Evolutionary conservation across 1,140 invertebrate species (phyloP).

Genomic region (Pollicipes pollicipes): DNA sequence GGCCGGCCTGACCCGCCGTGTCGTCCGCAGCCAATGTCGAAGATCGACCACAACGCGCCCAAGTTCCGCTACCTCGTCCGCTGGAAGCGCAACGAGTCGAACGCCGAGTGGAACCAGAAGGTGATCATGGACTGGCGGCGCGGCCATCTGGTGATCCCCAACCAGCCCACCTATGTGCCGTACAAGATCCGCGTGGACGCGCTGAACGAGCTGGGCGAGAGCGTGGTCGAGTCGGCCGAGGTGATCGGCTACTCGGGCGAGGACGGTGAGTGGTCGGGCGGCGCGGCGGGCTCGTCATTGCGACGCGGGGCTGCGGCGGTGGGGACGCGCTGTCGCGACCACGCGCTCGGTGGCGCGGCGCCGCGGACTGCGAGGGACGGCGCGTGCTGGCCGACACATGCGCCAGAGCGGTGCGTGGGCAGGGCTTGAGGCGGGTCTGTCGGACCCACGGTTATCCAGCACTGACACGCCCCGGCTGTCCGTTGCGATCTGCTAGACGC

Average conservation of each 20-base stretch:
- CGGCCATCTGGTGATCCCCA: constrained; percentile 44
- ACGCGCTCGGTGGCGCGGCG: not conserved
- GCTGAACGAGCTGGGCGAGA: constrained; percentile 73
- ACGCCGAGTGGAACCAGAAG: constrained; percentile 45
- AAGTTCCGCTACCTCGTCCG: constrained; percentile 79
- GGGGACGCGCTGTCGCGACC: not conserved
- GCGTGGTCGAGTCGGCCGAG: constrained; percentile 59
- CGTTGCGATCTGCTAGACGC: too few relatives aligned
- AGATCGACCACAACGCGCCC: constrained; percentile 89
- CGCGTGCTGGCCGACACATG: too few relatives aligned
- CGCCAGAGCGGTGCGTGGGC: too few relatives aligned
- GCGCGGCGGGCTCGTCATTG: too few relatives aligned
- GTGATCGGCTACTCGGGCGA: constrained; percentile 87
- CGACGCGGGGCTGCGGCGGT: not conserved
- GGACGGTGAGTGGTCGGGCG: constrained; percentile 50
- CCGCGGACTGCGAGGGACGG: not conserved
- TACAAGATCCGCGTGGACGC: constrained; percentile 85
- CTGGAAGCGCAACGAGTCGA: constrained; percentile 38
- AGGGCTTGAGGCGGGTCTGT: too few relatives aligned
- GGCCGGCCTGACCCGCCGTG: too few relatives aligned
- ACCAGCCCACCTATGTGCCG: constrained; percentile 75
- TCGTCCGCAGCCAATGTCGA: constrained; percentile 66
- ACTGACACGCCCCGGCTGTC: too few relatives aligned
- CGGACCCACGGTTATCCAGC: too few relatives aligned
- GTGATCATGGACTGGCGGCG: constrained; percentile 59